These are phyloP conservation scores for Spilogale gracilis DNA, from an alignment of 2,113 vertebrate genomes.

Conservation along the genomic window DNA sequence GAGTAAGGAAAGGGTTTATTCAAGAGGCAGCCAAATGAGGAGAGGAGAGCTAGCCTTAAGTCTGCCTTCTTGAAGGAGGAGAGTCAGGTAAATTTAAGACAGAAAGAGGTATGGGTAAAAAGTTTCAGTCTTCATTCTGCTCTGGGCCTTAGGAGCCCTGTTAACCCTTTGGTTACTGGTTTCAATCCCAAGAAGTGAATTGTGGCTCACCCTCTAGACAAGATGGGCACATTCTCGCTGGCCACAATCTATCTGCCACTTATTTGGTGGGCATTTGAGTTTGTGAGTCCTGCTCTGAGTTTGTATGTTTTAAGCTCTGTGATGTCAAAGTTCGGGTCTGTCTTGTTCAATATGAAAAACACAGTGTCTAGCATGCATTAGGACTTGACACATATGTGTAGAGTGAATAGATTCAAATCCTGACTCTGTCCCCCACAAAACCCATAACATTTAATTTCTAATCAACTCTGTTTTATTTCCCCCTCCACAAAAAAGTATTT, in stretches of 20 bases:
- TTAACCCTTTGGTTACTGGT: background rate
- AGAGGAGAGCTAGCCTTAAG: background rate
- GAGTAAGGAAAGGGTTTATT: background rate
- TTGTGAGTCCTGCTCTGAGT: background rate
- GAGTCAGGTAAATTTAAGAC: background rate
- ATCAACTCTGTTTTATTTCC: background rate
- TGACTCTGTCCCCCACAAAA: background rate
- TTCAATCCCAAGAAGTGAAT: background rate
- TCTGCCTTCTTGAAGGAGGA: background rate
- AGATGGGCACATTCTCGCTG: fast-evolving
- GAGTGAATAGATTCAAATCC: background rate
- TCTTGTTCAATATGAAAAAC: background rate
- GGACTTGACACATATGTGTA: background rate
- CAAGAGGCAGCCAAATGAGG: background rate
- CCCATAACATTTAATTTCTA: background rate
- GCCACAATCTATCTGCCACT: background rate
- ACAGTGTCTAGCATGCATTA: background rate
- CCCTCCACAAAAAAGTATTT: background rate
- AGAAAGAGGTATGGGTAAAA: background rate
- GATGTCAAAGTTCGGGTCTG: background rate
- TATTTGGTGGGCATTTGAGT: background rate
- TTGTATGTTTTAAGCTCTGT: background rate
- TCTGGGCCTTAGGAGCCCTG: background rate
- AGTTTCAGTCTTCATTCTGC: background rate
- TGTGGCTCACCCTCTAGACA: background rate